phyloP scores from a whole-genome alignment of 2,797 vertebrate genomes.

The Acrossocheilus fasciatus region DNA sequence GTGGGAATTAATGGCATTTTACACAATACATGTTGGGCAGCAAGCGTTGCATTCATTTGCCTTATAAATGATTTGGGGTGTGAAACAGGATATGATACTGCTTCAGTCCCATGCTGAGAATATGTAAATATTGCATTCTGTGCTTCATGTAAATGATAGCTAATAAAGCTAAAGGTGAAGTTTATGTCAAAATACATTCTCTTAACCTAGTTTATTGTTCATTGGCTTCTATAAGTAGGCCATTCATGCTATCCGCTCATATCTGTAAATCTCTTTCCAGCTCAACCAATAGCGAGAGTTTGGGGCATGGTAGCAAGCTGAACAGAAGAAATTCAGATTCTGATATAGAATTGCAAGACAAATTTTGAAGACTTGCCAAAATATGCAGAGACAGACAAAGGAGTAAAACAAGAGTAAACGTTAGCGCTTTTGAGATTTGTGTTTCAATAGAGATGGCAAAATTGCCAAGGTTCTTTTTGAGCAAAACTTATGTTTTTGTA shows the following conservation, averaged over 20 bases:
- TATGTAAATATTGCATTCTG: background rate
- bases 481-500: background rate
- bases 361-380: background rate
- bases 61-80: background rate
- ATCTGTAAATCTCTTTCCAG: background rate
- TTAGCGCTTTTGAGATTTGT: background rate
- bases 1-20: constrained; percentile 34
- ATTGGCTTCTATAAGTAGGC: background rate
- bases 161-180: background rate
- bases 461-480: no score
- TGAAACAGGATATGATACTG: background rate
- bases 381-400: background rate
- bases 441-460: background rate
- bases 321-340: no score
- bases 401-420: background rate
- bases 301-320: background rate
- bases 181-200: background rate
- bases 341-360: background rate
- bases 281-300: background rate
- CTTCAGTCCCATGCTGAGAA: background rate
- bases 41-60: constrained; percentile 29
- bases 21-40: constrained; percentile 1
- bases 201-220: background rate
- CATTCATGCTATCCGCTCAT: background rate
- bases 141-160: background rate